phyloP scores from a whole-genome alignment of 2,888 invertebrate genomes.

The Onchidella celtica region DNA sequence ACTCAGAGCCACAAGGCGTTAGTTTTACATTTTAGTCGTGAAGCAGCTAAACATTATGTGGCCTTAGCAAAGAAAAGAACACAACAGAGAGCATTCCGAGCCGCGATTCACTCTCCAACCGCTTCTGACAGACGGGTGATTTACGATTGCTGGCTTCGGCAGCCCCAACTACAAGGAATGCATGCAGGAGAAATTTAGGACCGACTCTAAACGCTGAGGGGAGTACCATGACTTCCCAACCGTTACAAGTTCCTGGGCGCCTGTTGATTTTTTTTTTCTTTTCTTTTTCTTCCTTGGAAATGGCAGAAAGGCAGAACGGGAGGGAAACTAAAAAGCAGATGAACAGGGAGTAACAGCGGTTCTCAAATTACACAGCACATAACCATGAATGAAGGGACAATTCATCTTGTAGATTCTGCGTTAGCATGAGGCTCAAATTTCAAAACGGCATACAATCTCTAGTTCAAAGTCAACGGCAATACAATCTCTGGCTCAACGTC shows the following conservation, averaged over 20 bases:
- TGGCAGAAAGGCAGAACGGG: no score
- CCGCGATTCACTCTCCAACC: conserved; percentile 15
- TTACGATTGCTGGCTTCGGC: conserved; percentile 32
- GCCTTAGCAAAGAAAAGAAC: conserved; percentile 7
- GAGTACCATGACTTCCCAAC: neutral
- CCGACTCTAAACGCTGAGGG: neutral
- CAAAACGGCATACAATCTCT: no score
- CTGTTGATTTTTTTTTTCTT: conserved; percentile 5
- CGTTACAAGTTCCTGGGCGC: conserved; percentile 6
- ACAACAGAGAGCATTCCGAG: conserved; percentile 26
- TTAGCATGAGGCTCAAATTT: no score
- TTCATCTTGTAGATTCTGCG: no score
- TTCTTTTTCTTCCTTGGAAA: neutral
- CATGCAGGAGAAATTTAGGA: conserved; percentile 9
- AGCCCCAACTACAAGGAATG: conserved; percentile 13
- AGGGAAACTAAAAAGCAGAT: neutral
- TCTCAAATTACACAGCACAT: no score
- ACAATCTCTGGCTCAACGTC: no score
- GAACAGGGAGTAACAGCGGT: neutral
- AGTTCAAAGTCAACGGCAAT: no score
- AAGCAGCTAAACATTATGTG: neutral
- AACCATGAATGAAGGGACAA: no score
- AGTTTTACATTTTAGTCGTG: conserved; percentile 20
- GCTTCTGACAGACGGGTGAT: conserved; percentile 39
- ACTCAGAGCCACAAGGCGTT: conserved; percentile 4